Evolutionary conservation across 1,140 invertebrate species (phyloP), one percentile per base, ranked within the genome.

Genomic region (Philotrypesis tridentata): DNA sequence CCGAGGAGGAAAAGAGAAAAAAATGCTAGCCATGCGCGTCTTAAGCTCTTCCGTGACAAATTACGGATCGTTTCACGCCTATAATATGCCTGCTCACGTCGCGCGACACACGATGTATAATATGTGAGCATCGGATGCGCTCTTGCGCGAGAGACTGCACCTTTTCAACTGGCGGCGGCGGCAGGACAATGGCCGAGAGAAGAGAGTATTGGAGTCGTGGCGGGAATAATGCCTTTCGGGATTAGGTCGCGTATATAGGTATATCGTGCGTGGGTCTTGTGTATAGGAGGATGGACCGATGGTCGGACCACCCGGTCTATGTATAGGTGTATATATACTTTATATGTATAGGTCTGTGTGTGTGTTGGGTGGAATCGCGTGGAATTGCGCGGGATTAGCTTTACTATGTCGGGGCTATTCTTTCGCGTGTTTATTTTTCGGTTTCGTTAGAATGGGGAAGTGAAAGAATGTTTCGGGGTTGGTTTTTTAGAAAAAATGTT

Each of bases 181-280:
- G 4, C 21, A 48, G 74, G 72, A 81, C 80, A 81, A 81, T 81
- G 80, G 72, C 43, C 63, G 37, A 55, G 33, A 55, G 63, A 17
- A 48, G 61, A 68, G 75, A 27, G 74, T n/a, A 33, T 25, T 17
- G 65, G 61, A 88, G 85, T 88, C 89, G 89, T 89, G 89, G 88
- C 83, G 77, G 76, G 83, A 84, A 89, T 89, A 90, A 90, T 89
- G 82, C 89, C 84, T 84, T 83, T 85, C 72, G 79, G 89, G 89
- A 90, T 90, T 90, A 90, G 86, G 85, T 85, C 82, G 75, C 25
- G 8, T 55, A 65, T 71, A 84, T 86, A 79, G 74, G 67, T 37
- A 37, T 37, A 37, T n/a, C 33, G 9, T 37, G 9, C 9, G 9
- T 37, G 9, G 33, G 33, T n/a, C n/a, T n/a, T n/a, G n/a, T 5